phyloP scores from a whole-genome alignment of 2,113 vertebrate genomes.

The Pseudopipra pipra region DNA sequence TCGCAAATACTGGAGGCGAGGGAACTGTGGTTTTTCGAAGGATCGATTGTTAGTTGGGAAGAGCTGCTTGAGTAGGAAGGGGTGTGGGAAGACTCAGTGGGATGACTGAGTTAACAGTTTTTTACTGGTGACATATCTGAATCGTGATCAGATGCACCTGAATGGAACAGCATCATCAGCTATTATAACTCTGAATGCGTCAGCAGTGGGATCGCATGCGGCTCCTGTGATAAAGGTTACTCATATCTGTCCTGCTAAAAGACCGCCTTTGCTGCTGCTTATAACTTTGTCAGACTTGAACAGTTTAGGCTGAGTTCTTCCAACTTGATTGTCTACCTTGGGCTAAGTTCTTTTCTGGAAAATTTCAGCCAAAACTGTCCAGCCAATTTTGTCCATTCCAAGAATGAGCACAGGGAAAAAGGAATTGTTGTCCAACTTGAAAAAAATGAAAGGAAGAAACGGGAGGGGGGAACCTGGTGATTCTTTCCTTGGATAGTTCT shows the following conservation, averaged over 20 bases:
- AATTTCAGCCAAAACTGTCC: constrained; percentile 35
- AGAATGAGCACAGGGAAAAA: constrained; percentile 43
- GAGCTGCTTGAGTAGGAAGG: background rate
- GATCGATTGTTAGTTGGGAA: background rate
- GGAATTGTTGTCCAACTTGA: constrained; percentile 40
- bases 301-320: background rate
- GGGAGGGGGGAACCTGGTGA: constrained; percentile 2
- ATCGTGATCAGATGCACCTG: background rate
- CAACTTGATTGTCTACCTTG: constrained; percentile 35
- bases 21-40: background rate
- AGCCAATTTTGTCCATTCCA: constrained; percentile 26
- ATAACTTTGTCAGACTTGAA: constrained; percentile 5
- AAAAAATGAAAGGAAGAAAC: constrained; percentile 10
- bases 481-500: constrained; percentile 10
- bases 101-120: constrained; percentile 23
- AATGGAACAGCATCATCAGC: constrained; percentile 9
- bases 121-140: constrained; percentile 7
- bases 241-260: background rate
- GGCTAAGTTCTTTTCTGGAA: constrained; percentile 27
- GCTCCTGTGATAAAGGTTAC: background rate
- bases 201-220: background rate
- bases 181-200: background rate
- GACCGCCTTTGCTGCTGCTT: fast-evolving
- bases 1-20: background rate
- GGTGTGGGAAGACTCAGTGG: constrained; percentile 50